Conservation (phyloP, 2,113 vertebrate genomes). For the Caretta caretta region DNA sequence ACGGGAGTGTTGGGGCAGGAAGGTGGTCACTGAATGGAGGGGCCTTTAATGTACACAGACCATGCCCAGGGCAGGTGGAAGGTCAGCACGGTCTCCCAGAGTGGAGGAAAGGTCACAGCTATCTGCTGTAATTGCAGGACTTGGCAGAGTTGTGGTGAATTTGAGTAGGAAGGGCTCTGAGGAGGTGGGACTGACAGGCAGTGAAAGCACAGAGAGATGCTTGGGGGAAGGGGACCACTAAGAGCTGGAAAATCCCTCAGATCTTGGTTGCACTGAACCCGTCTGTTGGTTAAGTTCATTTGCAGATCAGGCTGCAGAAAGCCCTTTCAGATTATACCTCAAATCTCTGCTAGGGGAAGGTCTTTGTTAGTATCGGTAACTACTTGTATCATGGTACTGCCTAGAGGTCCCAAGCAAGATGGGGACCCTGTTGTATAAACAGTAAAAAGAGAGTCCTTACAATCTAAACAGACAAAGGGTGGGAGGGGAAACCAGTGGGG, state of each 20-base stretch:
- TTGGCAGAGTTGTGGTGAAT: background rate
- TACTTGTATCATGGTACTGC: background rate
- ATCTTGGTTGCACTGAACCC: background rate
- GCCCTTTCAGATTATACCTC: background rate
- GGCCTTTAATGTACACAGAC: background rate
- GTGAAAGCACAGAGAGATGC: no score
- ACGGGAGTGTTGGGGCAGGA: rapidly evolving
- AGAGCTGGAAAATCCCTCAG: background rate
- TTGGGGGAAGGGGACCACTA: rapidly evolving
- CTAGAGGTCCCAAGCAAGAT: background rate
- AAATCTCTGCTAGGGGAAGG: background rate
- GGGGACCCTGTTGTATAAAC: rapidly evolving
- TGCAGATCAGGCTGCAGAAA: rapidly evolving
- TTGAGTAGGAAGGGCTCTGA: background rate
- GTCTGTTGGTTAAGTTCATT: background rate
- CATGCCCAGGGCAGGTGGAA: background rate
- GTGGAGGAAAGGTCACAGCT: background rate
- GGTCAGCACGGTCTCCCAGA: background rate
- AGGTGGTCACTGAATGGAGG: background rate
- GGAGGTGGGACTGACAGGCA: background rate
- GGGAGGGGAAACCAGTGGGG: background rate
- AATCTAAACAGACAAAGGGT: background rate
- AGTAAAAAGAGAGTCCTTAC: background rate
- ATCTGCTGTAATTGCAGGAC: rapidly evolving
- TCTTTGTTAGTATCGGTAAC: no score